Percentiles rank a stretch among this genome's conserved stretches.
Conservation (phyloP, 1,140 invertebrate species). For the silkworm (Bombyx mori) region DNA sequence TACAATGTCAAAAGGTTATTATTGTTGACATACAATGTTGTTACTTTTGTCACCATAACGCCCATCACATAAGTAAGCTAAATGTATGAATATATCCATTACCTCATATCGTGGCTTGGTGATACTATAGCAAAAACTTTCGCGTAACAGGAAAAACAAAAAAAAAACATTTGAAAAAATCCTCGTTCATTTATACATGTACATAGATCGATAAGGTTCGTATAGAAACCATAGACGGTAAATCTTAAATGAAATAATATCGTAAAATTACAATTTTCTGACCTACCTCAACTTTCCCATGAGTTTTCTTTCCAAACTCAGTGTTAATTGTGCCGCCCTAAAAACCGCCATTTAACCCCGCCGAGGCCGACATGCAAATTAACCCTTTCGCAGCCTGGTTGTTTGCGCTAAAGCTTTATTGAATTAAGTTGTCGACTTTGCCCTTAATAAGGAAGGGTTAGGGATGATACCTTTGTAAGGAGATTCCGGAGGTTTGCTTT, state of each 20-base stretch:
- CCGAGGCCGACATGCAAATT: slow-evolving; percentile 64
- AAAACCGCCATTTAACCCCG: slow-evolving; percentile 62
- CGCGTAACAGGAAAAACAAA: too few species aligned
- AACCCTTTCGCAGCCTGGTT: slow-evolving; percentile 64
- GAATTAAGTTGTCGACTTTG: slow-evolving; percentile 49
- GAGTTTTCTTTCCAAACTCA: slow-evolving; percentile 36
- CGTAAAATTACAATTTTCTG: slow-evolving; percentile 18
- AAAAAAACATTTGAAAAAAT: too few species aligned
- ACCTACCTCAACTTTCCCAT: slow-evolving; percentile 63
- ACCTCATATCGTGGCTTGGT: too few species aligned
- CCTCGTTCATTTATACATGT: too few species aligned
- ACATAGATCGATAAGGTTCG: too few species aligned
- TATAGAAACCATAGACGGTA: too few species aligned
- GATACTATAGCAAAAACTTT: too few species aligned
- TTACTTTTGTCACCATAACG: too few species aligned
- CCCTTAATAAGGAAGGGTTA: slow-evolving; percentile 52
- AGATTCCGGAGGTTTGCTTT: slow-evolving; percentile 47
- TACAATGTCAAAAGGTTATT: too few species aligned
- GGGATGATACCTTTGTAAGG: slow-evolving; percentile 64
- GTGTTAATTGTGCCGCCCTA: slow-evolving; percentile 61
- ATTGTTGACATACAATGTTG: too few species aligned
- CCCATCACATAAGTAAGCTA: too few species aligned
- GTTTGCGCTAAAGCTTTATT: slow-evolving; percentile 61
- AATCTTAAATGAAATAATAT: not conserved
- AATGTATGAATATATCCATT: too few species aligned